phyloP scores from a whole-genome alignment of 2,113 vertebrate genomes.

The Formicarius rufipectus region DNA sequence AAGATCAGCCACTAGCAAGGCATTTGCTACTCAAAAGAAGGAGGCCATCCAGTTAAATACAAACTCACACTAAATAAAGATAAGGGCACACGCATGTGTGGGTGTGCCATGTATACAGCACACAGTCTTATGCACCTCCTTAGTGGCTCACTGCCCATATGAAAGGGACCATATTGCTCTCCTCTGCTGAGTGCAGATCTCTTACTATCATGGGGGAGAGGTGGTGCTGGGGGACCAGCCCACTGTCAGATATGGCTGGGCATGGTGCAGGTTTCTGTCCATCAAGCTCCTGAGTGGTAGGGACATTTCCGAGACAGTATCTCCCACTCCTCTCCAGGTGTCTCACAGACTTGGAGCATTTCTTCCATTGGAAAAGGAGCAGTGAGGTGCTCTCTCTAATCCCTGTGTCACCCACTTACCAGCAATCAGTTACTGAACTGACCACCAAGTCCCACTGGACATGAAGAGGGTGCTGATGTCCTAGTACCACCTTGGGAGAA shows the following conservation, averaged over 20 bases:
- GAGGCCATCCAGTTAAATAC: background rate
- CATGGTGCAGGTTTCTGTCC: background rate
- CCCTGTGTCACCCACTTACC: background rate
- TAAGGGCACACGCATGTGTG: fast-evolving
- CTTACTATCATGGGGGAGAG: fast-evolving
- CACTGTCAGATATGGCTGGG: fast-evolving
- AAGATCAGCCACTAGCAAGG: background rate
- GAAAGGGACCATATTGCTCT: background rate
- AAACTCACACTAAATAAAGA: background rate
- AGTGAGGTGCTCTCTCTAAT: background rate
- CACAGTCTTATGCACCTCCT: background rate
- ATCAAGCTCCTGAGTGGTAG: background rate
- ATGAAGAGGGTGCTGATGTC: background rate
- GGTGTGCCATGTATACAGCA: background rate
- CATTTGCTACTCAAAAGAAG: background rate
- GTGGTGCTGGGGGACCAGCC: background rate
- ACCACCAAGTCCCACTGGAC: background rate
- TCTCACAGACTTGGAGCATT: background rate
- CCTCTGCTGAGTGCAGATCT: background rate
- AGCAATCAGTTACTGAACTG: background rate
- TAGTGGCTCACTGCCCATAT: background rate
- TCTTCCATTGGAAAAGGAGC: background rate
- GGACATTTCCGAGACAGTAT: background rate
- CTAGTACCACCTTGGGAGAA: fast-evolving
- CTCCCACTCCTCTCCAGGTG: fast-evolving